phyloP scores from a whole-genome alignment of 2,113 vertebrate genomes.

The Galeopterus variegatus region DNA sequence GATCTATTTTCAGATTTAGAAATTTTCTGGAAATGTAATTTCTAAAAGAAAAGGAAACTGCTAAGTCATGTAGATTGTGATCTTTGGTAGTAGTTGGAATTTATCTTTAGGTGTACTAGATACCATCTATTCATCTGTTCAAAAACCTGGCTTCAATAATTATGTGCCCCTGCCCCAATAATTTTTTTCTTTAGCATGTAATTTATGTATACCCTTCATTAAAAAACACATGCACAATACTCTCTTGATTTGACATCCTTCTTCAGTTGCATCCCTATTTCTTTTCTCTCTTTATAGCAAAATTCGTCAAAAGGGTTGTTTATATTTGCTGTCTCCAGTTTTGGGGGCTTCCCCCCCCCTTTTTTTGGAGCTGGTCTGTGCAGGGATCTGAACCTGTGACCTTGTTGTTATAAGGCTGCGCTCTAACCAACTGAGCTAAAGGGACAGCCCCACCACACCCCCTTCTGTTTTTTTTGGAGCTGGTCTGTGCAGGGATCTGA shows the following conservation, averaged over 20 bases:
- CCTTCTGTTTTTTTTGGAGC: neutral
- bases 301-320: neutral
- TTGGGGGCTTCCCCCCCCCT: neutral
- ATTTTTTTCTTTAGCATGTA: neutral
- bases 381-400: too few species aligned
- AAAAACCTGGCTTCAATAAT: neutral
- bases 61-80: neutral
- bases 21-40: conserved; percentile 59
- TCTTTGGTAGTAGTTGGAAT: neutral
- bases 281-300: neutral
- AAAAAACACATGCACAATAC: neutral
- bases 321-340: neutral
- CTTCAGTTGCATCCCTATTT: neutral
- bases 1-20: conserved; percentile 33
- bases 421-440: too few species aligned
- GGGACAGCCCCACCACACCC: too few species aligned
- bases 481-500: too few species aligned
- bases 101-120: neutral
- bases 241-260: neutral
- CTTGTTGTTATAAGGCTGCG: too few species aligned
- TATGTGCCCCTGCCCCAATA: neutral
- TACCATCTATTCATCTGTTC: neutral
- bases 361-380: too few species aligned
- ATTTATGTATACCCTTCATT: neutral
- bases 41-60: conserved; percentile 41